Percentiles rank a stretch among this genome's conserved stretches.
Conservation (phyloP, 2,113 vertebrate species). For the Sciurus niger region DNA sequence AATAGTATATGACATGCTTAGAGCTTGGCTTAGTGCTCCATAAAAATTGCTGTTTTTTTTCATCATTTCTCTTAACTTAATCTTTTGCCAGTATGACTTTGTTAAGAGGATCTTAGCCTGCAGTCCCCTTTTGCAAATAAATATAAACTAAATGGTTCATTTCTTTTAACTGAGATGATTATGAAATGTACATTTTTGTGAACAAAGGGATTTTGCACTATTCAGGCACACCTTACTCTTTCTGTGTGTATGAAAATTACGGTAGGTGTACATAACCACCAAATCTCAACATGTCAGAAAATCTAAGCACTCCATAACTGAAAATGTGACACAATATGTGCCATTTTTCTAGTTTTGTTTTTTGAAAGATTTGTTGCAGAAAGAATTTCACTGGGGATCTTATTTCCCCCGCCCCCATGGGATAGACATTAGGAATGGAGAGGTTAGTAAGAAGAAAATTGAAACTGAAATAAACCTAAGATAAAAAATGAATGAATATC, state of each 20-base stretch:
- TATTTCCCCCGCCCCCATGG: slow-evolving; percentile 17
- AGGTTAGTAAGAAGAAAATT: slow-evolving; percentile 20
- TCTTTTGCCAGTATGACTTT: neutral
- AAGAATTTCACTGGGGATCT: neutral
- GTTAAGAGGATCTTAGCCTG: neutral
- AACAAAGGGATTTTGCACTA: neutral
- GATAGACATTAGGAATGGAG: slow-evolving; percentile 70
- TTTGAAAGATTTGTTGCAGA: neutral
- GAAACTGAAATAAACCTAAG: neutral
- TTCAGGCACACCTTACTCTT: neutral
- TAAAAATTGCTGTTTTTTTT: neutral
- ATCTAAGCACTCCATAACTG: neutral
- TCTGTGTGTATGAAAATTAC: neutral
- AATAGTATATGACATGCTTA: neutral
- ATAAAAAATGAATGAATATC: neutral
- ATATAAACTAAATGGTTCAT: neutral
- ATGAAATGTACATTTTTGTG: neutral
- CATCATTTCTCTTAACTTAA: neutral
- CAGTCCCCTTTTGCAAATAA: neutral
- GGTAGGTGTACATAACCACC: too few species aligned
- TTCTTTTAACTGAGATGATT: neutral
- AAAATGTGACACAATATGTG: neutral
- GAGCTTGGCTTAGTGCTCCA: neutral
- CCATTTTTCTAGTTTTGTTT: neutral
- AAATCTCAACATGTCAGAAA: neutral